Base-by-base conservation (phyloP, 2,113 vertebrate species). In the Bos javanicus region DNA sequence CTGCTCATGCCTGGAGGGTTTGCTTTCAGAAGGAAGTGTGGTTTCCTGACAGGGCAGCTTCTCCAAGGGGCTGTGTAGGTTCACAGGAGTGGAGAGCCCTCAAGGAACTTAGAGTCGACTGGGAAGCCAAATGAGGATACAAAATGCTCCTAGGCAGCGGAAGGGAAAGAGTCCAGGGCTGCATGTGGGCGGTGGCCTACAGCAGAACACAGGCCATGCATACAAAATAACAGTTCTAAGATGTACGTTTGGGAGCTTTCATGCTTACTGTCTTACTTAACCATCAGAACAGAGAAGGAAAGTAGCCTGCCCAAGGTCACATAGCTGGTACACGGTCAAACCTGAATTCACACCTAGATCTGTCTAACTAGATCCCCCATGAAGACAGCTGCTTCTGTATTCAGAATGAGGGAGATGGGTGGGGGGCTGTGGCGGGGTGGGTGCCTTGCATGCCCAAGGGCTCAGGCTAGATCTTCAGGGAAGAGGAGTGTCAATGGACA, bases 271-370 rank as follows among this genome's bases (percentile, higher is more conserved):
- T 78, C 64, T 82, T 26, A 33, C 43, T 80, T 56, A 60, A 59
- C 33, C 28, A 10, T 93, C 97, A 78, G 39, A 80, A 36, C 54
- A 87, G 30, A 95, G 96, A 78, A 5, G 59, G 54, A 48, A 62
- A 76, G 59, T 28, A 74, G 7, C 62, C 76, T 39, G n/a, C 33
- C 23, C 15, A 36, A 12, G 17, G 3, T 84, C 89, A 50, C 39
- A 25, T n/a, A 2, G 64, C 64, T 39, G 52, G 28, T 59, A 7
- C 16, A 2, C 2, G 5, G 89, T 60, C n/a, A 28, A 85, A 52
- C 64, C 50, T 26, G 11, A 95, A 71, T 25, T 71, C 50, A 52
- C 15, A 46, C 25, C 57, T 80, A n/a, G 59, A 3, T 78, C 54
- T 60, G 30, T 50, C 46, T 48, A 19, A 36, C 26, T 36, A 67